Base-by-base conservation (phyloP, 1,140 invertebrate species). In the Chironomus striatipennis region DNA sequence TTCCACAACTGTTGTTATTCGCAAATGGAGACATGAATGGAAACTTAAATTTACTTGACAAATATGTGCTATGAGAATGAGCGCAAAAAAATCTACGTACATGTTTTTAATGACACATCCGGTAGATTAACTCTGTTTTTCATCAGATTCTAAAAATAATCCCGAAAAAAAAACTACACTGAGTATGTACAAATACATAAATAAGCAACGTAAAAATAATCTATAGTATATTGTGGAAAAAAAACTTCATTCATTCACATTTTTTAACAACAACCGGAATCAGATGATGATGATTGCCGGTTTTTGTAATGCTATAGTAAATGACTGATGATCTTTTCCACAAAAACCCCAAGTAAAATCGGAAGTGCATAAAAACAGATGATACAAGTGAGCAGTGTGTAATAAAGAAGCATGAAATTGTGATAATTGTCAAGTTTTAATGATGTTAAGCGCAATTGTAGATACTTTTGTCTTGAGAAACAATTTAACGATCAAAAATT, bases 131-230 rank as follows among this genome's bases (percentile, higher is more conserved):
- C 24, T 34, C 24, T 34, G 24, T n/a, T 9, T 47, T 47, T 15
- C 43, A 47, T 47, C 8, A 12, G 43, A 57, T 57, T 57, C 47
- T 57, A 57, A 57, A 57, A 57, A 57, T 57, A 57, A 57, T 57
- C n/a, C 47, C n/a, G 47, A 7, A 57, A 47, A 57, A 34, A 34
- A 34, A 34, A 34, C 24, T 34, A 34, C 5, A 34, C 5, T 34
- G 24, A 34, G 24, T 34, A 5, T 34, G 24, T 34, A 34, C 24
- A 34, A 34, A 34, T 5, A 34, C 24, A 34, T 34, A 34, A 34
- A 34, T 34, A 34, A 34, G 24, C 24, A 34, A 34, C 24, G 24
- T 34, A 34, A 34, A 34, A 34, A 34, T 34, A 34, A 34, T 34
- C 24, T n/a, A 15, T 57, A n/a, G 47, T 15, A 15, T 57, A 57